Evolutionary conservation across 2,113 vertebrate genomes (phyloP).

Genomic region (Plecturocebus donacophilus): DNA sequence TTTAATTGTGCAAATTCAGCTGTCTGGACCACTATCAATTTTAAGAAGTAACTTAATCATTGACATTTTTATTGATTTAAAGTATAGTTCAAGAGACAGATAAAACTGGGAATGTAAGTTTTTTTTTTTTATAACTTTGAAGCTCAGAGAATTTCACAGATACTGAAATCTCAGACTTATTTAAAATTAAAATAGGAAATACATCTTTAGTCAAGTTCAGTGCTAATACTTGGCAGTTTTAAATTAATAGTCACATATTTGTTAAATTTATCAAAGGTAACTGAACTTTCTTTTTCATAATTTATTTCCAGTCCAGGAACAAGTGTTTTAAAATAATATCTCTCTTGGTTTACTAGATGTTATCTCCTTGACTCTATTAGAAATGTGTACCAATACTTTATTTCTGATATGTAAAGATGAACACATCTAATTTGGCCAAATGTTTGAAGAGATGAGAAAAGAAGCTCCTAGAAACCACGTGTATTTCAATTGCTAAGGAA

Average conservation of each 20-base stretch:
- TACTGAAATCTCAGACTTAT: constrained; percentile 10
- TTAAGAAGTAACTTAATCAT: constrained; percentile 65
- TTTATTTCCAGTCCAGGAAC: neutral
- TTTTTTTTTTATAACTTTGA: neutral
- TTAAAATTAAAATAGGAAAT: constrained; percentile 31
- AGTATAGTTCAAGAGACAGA: neutral
- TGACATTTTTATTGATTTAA: constrained; percentile 43
- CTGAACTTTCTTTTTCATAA: neutral
- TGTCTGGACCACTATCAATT: constrained; percentile 30
- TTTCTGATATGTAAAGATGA: neutral
- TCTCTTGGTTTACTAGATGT: neutral
- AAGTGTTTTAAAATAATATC: neutral
- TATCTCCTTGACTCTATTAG: neutral
- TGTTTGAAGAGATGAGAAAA: neutral
- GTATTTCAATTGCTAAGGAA: neutral
- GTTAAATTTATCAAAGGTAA: neutral
- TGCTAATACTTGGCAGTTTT: neutral
- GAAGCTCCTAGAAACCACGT: neutral
- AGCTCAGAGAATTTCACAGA: constrained; percentile 9
- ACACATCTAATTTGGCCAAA: neutral
- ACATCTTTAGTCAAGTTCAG: neutral
- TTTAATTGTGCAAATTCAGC: constrained; percentile 60
- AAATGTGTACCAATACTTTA: neutral
- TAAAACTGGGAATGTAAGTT: constrained; percentile 31
- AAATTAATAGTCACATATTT: neutral